These are phyloP conservation scores for Burhinus bistriatus DNA, from an alignment of 2,113 vertebrate genomes.

Conservation along the genomic window DNA sequence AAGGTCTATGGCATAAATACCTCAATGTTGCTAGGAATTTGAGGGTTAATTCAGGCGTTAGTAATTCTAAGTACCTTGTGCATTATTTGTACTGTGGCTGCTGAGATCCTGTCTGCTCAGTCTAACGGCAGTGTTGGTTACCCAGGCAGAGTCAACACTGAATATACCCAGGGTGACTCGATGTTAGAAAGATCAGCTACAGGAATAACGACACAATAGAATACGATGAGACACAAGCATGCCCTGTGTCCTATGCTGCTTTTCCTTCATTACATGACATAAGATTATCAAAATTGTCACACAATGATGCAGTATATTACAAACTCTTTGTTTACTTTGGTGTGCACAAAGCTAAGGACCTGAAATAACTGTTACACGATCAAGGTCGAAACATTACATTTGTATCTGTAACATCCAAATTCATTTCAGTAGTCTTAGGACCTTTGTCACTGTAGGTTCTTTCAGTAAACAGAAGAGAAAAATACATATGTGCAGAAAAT, in stretches of 20 bases:
- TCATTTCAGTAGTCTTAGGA: background rate
- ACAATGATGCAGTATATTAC: background rate
- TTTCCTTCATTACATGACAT: background rate
- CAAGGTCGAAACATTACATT: background rate
- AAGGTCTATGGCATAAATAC: background rate
- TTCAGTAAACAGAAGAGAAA: background rate
- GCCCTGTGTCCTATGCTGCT: background rate
- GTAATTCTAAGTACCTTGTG: accelerated
- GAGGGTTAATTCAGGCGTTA: background rate
- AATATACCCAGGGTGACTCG: accelerated
- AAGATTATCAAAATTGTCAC: background rate
- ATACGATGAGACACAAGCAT: accelerated
- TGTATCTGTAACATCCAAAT: background rate
- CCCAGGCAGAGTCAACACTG: background rate
- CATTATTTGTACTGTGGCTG: background rate
- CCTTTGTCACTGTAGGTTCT: background rate
- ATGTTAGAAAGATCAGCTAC: background rate
- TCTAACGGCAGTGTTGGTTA: background rate
- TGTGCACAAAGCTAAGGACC: background rate
- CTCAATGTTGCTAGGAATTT: background rate
- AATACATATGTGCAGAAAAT: background rate
- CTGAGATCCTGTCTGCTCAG: background rate
- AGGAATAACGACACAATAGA: background rate
- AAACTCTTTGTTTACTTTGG: background rate
- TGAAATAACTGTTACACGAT: background rate